These are phyloP conservation scores for Tipula helvola DNA, from an alignment of 2,888 invertebrate species.

Conservation along the genomic window DNA sequence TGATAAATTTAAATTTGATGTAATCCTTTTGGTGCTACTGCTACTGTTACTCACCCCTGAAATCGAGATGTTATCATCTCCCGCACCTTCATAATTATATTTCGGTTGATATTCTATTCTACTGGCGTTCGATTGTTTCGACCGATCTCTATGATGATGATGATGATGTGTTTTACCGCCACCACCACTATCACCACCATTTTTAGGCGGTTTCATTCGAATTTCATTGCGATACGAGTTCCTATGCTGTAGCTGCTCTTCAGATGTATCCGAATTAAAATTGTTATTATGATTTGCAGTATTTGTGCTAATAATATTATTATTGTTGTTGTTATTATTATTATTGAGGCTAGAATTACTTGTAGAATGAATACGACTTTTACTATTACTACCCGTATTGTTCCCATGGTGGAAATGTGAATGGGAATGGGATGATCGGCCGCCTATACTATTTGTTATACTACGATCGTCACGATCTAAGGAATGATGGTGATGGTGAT, in stretches of 20 bases:
- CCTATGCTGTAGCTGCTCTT: conserved; percentile 5
- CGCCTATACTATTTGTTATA: neutral
- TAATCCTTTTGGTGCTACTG: neutral
- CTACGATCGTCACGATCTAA: conserved; percentile 6
- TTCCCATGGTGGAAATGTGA: neutral
- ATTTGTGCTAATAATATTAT: neutral
- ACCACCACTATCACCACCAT: neutral
- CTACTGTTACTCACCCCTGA: neutral
- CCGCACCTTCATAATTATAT: neutral
- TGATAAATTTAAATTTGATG: neutral
- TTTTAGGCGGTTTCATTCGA: conserved; percentile 6
- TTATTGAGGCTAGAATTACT: conserved; percentile 1
- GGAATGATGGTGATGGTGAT: conserved; percentile 7
- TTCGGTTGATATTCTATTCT: neutral
- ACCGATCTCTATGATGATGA: neutral
- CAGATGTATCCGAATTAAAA: conserved; percentile 7
- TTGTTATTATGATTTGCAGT: neutral
- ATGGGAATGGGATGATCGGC: neutral
- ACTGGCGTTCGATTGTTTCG: neutral
- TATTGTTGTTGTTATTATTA: neutral
- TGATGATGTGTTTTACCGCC: neutral
- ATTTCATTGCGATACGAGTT: conserved; percentile 6
- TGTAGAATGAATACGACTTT: neutral
- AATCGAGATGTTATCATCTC: neutral
- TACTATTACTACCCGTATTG: neutral